Evolutionary conservation across 2,113 vertebrate species (phyloP).

Genomic region (Phylloscopus trochilus): DNA sequence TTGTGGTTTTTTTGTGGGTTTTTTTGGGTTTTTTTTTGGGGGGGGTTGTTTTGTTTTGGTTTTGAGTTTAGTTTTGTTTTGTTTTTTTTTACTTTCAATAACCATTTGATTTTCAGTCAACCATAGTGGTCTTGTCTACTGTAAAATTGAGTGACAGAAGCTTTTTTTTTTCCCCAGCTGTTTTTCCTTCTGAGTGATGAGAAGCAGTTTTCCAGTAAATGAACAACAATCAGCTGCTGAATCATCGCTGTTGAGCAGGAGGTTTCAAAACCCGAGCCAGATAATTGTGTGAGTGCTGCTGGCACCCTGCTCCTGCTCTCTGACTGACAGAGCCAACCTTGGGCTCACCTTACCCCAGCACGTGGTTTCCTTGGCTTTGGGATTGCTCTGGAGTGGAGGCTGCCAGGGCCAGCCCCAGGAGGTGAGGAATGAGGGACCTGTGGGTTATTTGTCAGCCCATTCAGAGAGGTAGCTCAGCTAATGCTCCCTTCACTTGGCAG

Average conservation of each 20-base stretch:
- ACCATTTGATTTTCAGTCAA: not conserved
- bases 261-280: slow-evolving; percentile 46
- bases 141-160: not conserved
- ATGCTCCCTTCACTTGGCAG: slow-evolving; percentile 11
- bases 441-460: not conserved
- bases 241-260: slow-evolving; percentile 47
- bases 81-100: not conserved
- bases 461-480: not conserved
- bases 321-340: slow-evolving; percentile 25
- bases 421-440: not conserved
- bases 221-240: slow-evolving; percentile 61
- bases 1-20: too few relatives aligned
- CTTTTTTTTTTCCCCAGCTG: not conserved
- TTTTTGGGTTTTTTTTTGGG: not conserved
- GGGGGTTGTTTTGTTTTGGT: not conserved
- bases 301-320: not conserved
- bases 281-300: slow-evolving; percentile 50
- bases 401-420: not conserved
- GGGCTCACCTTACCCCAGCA: slow-evolving; percentile 7
- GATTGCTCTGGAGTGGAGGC: not conserved
- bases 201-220: slow-evolving; percentile 48
- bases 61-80: not conserved
- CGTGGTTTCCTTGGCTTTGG: not conserved
- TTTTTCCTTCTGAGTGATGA: slow-evolving; percentile 36
- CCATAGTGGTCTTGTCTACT: not conserved